Conservation (phyloP, 53 echinoderm and acorn worm species). For the Zoroaster sp. region DNA sequence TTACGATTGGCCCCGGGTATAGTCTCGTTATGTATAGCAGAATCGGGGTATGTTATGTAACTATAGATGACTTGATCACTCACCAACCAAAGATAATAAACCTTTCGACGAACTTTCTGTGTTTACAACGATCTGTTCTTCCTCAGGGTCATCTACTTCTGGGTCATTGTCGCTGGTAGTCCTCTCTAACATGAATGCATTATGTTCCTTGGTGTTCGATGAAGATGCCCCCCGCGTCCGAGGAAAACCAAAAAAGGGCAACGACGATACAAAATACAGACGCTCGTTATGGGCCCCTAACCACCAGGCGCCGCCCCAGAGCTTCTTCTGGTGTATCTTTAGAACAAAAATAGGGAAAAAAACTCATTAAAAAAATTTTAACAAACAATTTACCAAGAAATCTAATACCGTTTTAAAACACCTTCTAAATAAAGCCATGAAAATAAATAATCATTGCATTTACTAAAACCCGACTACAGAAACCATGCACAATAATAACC, state of each 20-base stretch:
- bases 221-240: neutral
- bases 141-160: neutral
- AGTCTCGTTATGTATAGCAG: no score
- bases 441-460: no score
- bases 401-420: no score
- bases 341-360: neutral
- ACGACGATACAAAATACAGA: conserved; percentile 52
- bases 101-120: neutral
- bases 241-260: conserved; percentile 80
- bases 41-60: no score
- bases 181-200: conserved; percentile 2
- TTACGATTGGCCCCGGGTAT: no score
- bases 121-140: neutral
- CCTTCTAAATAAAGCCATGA: no score
- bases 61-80: no score
- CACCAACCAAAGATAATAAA: no score
- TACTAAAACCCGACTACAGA: no score
- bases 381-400: no score
- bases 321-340: conserved; percentile 20
- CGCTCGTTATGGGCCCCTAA: conserved; percentile 63
- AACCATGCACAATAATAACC: no score
- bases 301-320: conserved; percentile 90
- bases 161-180: neutral
- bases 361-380: neutral
- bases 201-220: neutral